These are phyloP conservation scores for Dasyurus viverrinus DNA, from an alignment of 2,113 vertebrate species.

Conservation along the genomic window DNA sequence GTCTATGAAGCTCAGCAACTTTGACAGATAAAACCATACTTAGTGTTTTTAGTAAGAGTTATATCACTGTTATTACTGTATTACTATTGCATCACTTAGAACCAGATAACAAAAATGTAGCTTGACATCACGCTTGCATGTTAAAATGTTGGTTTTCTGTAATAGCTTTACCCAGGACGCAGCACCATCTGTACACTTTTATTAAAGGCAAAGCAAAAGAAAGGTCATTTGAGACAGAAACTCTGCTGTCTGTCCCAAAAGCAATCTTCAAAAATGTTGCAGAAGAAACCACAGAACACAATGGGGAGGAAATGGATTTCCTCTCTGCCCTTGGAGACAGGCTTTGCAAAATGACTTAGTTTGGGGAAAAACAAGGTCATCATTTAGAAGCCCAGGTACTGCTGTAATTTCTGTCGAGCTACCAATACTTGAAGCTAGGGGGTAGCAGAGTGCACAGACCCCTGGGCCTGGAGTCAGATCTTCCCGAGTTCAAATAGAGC, in stretches of 20 bases:
- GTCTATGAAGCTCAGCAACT: constrained; percentile 15
- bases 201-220: background rate
- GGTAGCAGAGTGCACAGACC: background rate
- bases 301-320: background rate
- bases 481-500: background rate
- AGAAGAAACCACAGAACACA: background rate
- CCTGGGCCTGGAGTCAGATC: background rate
- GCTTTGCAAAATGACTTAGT: background rate
- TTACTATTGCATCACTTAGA: background rate
- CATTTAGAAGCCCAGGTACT: background rate
- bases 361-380: background rate
- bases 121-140: background rate
- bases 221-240: background rate
- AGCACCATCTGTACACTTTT: background rate
- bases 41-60: background rate
- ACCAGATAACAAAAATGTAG: background rate
- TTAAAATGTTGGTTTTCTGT: background rate
- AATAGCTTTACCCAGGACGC: background rate
- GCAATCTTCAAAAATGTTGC: background rate
- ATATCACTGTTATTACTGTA: background rate
- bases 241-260: background rate
- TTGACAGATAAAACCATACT: background rate
- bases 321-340: background rate
- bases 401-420: background rate
- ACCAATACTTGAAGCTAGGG: background rate